Evolutionary conservation across 37 sponge, comb jelly and placozoan genomes (phyloP).

Genomic region (Amphimedon queenslandica): DNA sequence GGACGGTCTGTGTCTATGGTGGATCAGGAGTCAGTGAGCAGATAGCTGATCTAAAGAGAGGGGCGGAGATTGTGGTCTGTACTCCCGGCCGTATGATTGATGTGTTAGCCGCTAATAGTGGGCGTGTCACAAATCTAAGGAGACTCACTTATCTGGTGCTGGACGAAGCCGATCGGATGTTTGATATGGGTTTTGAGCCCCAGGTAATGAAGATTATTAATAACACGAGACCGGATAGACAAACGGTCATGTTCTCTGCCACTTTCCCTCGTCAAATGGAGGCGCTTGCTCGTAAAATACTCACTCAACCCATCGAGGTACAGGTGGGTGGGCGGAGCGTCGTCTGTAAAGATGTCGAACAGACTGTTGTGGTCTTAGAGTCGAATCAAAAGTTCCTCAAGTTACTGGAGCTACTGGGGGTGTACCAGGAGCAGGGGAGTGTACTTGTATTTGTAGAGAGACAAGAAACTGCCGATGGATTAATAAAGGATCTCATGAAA

Average conservation of each 20-base stretch:
- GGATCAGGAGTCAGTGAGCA: conserved; percentile 99
- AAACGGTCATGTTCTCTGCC: conserved; percentile 98
- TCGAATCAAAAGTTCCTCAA: conserved; percentile 91
- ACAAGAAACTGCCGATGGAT: conserved; percentile 84
- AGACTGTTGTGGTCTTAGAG: conserved; percentile 84
- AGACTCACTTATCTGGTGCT: conserved; percentile 93
- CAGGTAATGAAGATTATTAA: conserved; percentile 90
- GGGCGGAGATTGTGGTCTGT: conserved; percentile 96
- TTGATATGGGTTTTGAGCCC: conserved; percentile 99
- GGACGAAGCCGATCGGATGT: conserved; percentile 99
- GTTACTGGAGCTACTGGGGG: conserved; percentile 91
- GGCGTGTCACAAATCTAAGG: conserved; percentile 90
- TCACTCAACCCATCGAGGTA: conserved; percentile 89
- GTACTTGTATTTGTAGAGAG: conserved; percentile 94
- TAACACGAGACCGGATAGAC: conserved; percentile 89
- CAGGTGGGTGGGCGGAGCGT: conserved; percentile 96
- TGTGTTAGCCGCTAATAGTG: conserved; percentile 94
- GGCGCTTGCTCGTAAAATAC: conserved; percentile 93
- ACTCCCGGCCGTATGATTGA: conserved; percentile 99
- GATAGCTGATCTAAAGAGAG: conserved; percentile 95
- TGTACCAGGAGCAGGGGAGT: conserved; percentile 81
- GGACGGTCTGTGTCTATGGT: conserved; percentile 94
- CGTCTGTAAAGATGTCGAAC: conserved; percentile 94
- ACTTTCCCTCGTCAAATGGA: conserved; percentile 99
- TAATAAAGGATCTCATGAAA: conserved; percentile 89